These are phyloP conservation scores for Indicator maculatus DNA, from an alignment of 2,113 vertebrate genomes.

Conservation along the genomic window DNA sequence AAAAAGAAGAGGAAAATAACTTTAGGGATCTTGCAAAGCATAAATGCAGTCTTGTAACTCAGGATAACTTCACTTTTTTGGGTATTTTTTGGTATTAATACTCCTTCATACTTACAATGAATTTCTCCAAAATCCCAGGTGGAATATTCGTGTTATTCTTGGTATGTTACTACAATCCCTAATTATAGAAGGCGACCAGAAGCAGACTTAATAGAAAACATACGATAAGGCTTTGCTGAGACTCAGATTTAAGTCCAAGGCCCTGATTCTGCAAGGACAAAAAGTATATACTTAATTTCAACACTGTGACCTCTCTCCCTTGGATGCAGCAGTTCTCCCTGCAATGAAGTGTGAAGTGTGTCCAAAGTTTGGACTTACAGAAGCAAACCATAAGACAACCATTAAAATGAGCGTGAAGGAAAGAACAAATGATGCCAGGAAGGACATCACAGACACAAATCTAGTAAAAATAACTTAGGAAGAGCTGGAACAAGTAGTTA, in stretches of 20 bases:
- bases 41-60: neutral
- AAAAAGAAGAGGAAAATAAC: neutral
- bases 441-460: slow-evolving; percentile 2
- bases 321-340: neutral
- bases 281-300: neutral
- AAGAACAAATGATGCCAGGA: neutral
- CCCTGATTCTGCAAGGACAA: neutral
- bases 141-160: neutral
- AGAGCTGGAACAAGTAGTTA: neutral
- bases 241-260: neutral
- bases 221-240: neutral
- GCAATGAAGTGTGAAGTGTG: neutral
- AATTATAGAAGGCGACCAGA: neutral
- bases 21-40: neutral
- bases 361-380: neutral
- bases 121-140: neutral
- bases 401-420: neutral
- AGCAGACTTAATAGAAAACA: neutral
- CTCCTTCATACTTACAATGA: neutral
- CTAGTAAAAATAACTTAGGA: neutral
- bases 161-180: neutral
- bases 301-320: neutral
- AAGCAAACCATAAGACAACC: neutral
- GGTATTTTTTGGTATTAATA: neutral
- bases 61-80: neutral